Conservation (phyloP, 2,888 invertebrate genomes). For the Fissipunctia ypsillon region DNA sequence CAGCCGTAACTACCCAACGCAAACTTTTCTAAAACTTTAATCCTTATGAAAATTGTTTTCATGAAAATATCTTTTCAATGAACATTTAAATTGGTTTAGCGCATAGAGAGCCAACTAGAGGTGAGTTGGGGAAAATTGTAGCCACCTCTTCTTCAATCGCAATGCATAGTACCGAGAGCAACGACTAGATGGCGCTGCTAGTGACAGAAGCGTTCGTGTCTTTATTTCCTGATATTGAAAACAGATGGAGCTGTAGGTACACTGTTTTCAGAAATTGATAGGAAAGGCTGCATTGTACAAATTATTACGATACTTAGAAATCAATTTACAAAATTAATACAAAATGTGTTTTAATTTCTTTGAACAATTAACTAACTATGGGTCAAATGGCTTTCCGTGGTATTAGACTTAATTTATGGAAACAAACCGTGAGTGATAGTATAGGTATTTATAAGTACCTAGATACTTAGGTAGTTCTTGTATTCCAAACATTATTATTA, state of each 20-base stretch:
- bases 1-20: too few relatives aligned
- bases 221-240: neutral
- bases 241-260: constrained; percentile 43
- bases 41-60: too few relatives aligned
- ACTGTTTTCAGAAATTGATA: neutral
- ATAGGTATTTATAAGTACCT: too few relatives aligned
- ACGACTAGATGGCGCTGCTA: constrained; percentile 44
- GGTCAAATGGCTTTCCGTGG: neutral
- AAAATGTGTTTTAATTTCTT: neutral
- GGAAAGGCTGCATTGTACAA: neutral
- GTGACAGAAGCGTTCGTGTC: neutral
- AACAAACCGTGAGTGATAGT: neutral
- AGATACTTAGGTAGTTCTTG: neutral
- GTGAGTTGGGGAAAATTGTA: neutral
- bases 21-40: too few relatives aligned
- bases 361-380: neutral
- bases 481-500: constrained; percentile 10
- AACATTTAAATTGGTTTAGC: too few relatives aligned
- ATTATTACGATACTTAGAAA: neutral
- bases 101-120: constrained; percentile 41
- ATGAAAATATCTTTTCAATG: too few relatives aligned
- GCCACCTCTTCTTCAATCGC: neutral
- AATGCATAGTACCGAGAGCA: neutral
- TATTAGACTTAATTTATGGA: neutral
- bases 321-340: neutral